A percentile compares a stretch with the other conserved stretches of the same genome.
phyloP scores from a whole-genome alignment of 2,113 vertebrate genomes.

The Sprattus sprattus region DNA sequence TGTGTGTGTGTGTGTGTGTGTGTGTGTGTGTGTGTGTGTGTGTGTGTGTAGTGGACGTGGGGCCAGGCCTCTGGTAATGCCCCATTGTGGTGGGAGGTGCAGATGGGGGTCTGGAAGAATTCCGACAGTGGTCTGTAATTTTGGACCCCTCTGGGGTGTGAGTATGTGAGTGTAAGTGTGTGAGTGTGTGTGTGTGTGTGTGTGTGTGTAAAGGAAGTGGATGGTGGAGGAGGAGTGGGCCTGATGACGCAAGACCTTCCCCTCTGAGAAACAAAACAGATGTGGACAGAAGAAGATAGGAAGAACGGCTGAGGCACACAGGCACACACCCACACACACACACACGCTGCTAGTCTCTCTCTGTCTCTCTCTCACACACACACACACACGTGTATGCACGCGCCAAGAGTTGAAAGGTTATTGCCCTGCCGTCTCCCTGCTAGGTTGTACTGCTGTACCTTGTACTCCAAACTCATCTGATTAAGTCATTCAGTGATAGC shows the following conservation, averaged over 20 bases:
- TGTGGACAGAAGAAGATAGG: slow-evolving; percentile 24
- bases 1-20: background rate
- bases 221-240: background rate
- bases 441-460: background rate
- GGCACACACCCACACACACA: background rate
- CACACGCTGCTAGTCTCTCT: background rate
- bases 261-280: slow-evolving; percentile 41
- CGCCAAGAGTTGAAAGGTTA: slow-evolving; percentile 7
- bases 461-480: background rate
- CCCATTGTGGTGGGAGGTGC: background rate
- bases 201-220: background rate
- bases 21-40: background rate
- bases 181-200: background rate
- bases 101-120: slow-evolving; percentile 10
- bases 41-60: background rate
- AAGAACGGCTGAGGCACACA: background rate
- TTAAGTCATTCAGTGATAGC: background rate
- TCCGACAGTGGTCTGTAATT: slow-evolving; percentile 12
- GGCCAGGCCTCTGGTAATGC: background rate
- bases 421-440: background rate
- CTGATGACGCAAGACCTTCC: slow-evolving; percentile 22
- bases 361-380: background rate
- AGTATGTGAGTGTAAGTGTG: background rate
- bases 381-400: background rate
- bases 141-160: background rate